Conservation (phyloP, 2,888 invertebrate genomes). For the Onthophagus sagittarius region DNA sequence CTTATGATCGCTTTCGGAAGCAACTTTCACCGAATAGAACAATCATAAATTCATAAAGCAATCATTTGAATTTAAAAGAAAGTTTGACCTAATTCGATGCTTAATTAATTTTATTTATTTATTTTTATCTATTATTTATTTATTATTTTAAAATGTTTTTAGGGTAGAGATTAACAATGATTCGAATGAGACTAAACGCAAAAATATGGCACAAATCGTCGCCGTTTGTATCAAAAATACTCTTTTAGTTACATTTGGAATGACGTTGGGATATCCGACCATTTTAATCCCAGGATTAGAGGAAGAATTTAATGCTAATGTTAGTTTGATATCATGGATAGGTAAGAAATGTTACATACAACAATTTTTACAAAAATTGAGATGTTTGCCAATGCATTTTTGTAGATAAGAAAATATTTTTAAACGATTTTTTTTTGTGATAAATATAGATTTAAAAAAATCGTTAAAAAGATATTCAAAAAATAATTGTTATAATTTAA, state of each 20-base stretch:
- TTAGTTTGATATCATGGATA: constrained; percentile 66
- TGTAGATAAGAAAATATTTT: too few relatives aligned
- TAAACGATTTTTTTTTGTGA: too few relatives aligned
- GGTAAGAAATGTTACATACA: constrained; percentile 52
- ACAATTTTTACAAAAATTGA: neutral
- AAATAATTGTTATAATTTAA: too few relatives aligned
- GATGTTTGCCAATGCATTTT: too few relatives aligned
- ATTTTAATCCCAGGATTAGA: constrained; percentile 71
- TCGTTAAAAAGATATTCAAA: too few relatives aligned
- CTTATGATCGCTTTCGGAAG: neutral
- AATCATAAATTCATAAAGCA: neutral
- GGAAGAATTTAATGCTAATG: constrained; percentile 46
- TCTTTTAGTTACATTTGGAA: constrained; percentile 71
- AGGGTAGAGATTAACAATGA: neutral
- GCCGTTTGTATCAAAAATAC: constrained; percentile 81
- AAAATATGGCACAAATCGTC: constrained; percentile 59
- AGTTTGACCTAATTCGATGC: too few relatives aligned
- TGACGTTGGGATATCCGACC: constrained; percentile 77
- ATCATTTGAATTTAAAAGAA: neutral
- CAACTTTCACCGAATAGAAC: neutral
- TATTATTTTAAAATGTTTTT: neutral
- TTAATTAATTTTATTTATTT: too few relatives aligned
- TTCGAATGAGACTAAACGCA: neutral
- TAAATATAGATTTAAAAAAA: too few relatives aligned
- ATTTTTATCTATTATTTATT: too few relatives aligned